phyloP scores from a whole-genome alignment of 2,113 vertebrate genomes.

The Nothoprocta pentlandii region DNA sequence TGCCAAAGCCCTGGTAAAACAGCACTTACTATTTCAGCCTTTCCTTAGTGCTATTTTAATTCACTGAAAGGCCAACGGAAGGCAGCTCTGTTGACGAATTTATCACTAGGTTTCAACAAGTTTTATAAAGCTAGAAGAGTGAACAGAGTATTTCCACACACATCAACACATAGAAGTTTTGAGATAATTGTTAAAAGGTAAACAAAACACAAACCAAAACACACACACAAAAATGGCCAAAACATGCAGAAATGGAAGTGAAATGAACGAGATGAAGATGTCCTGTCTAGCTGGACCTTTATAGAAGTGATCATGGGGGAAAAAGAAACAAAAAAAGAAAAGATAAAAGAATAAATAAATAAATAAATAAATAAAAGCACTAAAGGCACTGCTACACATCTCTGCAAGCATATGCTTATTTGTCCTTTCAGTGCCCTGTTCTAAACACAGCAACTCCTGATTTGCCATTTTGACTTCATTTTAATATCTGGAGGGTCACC shows the following conservation, averaged over 20 bases:
- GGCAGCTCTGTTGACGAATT: conserved; percentile 14
- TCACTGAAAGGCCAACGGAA: background rate
- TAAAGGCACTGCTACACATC: background rate
- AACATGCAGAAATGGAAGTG: background rate
- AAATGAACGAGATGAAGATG: background rate
- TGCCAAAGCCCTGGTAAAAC: background rate
- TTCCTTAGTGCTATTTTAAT: background rate
- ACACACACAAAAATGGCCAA: background rate
- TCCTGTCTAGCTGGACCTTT: background rate
- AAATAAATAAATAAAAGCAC: too few species aligned
- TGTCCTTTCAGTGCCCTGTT: background rate
- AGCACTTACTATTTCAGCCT: background rate
- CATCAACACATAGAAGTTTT: background rate
- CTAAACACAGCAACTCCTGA: background rate
- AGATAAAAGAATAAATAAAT: background rate
- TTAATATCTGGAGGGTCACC: background rate
- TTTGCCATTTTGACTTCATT: background rate
- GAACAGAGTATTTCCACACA: background rate
- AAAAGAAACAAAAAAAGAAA: background rate
- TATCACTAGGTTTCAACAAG: background rate
- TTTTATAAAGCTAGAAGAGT: background rate
- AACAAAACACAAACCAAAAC: background rate
- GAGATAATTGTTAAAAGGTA: background rate
- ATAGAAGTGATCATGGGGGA: background rate
- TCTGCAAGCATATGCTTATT: background rate